Conservation (phyloP, 53 echinoderm and acorn worm species). For the Mesocentrotus franciscanus region DNA sequence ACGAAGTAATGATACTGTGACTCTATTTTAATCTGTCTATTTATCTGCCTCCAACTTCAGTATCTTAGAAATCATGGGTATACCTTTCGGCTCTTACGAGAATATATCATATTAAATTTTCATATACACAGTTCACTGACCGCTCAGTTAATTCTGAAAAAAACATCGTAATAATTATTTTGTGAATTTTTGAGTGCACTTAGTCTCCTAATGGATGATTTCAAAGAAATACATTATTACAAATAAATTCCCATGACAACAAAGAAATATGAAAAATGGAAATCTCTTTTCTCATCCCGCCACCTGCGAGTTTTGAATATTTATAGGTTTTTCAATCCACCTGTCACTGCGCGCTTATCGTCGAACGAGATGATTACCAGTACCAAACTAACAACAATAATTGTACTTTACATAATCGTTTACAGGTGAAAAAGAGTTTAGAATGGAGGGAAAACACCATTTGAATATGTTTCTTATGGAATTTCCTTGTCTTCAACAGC, state of each 20-base stretch:
- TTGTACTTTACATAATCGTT: not conserved
- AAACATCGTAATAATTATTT: not conserved
- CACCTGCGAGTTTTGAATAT: slow-evolving; percentile 31
- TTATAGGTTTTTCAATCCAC: slow-evolving; percentile 45
- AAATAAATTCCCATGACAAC: slow-evolving; percentile 13
- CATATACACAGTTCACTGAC: slow-evolving; percentile 18
- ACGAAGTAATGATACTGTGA: too few relatives aligned
- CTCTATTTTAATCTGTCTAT: not conserved
- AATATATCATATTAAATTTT: not conserved
- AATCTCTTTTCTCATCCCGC: slow-evolving; percentile 21
- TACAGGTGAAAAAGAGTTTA: slow-evolving; percentile 43
- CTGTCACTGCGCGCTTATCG: slow-evolving; percentile 1
- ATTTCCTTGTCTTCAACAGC: not conserved
- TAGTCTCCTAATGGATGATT: slow-evolving; percentile 17
- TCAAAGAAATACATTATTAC: not conserved
- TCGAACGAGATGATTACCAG: slow-evolving; percentile 1
- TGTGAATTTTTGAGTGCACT: not conserved
- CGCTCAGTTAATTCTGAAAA: not conserved
- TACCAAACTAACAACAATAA: not conserved
- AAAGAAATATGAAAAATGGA: slow-evolving; percentile 18
- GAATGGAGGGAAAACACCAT: not conserved
- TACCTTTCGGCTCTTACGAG: not conserved
- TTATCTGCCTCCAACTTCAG: not conserved
- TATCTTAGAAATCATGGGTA: not conserved
- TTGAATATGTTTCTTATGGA: not conserved